Evolutionary conservation across 1,140 invertebrate genomes (phyloP).

Genomic region (Physella acuta): DNA sequence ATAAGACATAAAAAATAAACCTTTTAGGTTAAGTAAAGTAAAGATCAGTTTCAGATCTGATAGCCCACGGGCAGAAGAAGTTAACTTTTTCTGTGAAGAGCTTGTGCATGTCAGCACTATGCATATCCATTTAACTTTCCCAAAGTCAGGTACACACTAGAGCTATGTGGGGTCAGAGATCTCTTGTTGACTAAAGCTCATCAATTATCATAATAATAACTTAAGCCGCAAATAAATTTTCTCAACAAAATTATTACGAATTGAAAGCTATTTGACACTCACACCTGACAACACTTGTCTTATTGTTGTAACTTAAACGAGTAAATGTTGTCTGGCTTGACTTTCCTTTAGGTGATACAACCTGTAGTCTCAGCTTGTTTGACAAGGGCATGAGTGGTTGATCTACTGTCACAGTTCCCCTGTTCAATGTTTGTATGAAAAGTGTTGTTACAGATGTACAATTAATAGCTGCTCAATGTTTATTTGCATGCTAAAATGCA

Average conservation of each 20-base stretch:
- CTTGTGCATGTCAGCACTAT: too few species aligned
- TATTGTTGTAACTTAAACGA: slow-evolving; percentile 79
- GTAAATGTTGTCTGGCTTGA: slow-evolving; percentile 87
- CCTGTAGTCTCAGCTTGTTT: slow-evolving; percentile 93
- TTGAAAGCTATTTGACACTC: too few species aligned
- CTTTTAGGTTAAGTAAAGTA: neutral
- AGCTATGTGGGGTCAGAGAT: too few species aligned
- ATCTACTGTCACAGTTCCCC: slow-evolving; percentile 78
- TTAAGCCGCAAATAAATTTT: too few species aligned
- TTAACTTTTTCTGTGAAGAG: too few species aligned
- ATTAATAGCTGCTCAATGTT: neutral
- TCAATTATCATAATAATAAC: too few species aligned
- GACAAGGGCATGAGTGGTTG: slow-evolving; percentile 92
- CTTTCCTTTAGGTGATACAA: slow-evolving; percentile 84
- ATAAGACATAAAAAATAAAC: neutral
- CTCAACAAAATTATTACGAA: too few species aligned
- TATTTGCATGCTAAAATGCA: neutral
- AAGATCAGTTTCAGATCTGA: neutral
- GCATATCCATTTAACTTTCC: too few species aligned
- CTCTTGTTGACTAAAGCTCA: too few species aligned
- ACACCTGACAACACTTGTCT: slow-evolving; percentile 89
- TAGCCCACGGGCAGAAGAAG: too few species aligned
- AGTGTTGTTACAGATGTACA: neutral
- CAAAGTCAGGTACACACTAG: too few species aligned
- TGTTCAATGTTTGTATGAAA: too few species aligned